phyloP scores from a whole-genome alignment of 2,797 vertebrate genomes.

The Hemibagrus guttatus region DNA sequence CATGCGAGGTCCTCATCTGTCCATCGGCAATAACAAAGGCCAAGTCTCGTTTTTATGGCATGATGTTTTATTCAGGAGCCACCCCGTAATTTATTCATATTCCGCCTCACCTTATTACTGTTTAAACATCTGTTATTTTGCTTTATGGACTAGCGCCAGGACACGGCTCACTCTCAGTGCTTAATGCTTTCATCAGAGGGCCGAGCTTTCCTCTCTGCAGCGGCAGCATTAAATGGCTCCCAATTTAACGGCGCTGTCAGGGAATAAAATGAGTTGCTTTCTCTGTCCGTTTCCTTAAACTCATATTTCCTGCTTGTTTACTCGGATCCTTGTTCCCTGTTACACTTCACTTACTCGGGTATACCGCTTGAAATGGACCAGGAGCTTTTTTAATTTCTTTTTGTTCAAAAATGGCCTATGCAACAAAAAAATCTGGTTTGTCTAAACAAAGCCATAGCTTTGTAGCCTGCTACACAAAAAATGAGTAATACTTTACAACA shows the following conservation, averaged over 20 bases:
- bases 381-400: not conserved
- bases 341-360: not conserved
- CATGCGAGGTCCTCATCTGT: constrained; percentile 62
- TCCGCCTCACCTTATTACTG: constrained; percentile 76
- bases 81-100: constrained; percentile 78
- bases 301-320: constrained; percentile 25
- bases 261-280: constrained; percentile 64
- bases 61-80: constrained; percentile 75
- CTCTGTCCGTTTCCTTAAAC: constrained; percentile 15
- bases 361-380: not conserved
- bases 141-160: constrained; percentile 75
- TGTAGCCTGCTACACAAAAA: not conserved
- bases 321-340: constrained; percentile 4
- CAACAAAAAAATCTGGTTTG: not conserved
- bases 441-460: not conserved
- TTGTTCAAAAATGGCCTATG: not conserved
- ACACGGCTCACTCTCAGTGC: constrained; percentile 66
- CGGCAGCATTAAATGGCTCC: constrained; percentile 66
- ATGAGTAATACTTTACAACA: not conserved
- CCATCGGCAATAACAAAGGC: constrained; percentile 76
- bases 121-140: constrained; percentile 81
- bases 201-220: constrained; percentile 64
- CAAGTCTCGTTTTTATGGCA: constrained; percentile 31
- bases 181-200: constrained; percentile 75
- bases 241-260: constrained; percentile 69